Evolutionary conservation across 2,797 vertebrate species (phyloP), one percentile per base, ranked within the genome.

Genomic region (Limnodromus scolopaceus): DNA sequence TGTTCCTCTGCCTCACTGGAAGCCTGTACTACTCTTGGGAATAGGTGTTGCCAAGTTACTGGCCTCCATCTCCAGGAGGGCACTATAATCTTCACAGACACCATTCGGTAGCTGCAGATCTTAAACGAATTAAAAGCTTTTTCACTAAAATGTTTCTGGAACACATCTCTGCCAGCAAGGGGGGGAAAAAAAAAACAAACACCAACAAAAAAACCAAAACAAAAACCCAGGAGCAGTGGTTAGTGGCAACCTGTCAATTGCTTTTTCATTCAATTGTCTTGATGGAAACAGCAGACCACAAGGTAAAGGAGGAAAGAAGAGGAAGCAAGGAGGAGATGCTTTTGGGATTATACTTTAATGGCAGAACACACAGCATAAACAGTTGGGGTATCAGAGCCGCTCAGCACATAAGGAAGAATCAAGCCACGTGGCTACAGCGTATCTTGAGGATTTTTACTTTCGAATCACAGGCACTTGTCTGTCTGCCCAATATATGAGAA

Each of bases 51-150:
- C 96, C 94, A 97, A 97, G 94, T 89, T 96, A 96, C 95, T 95
- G 94, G 91, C 65, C 75, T 89, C 25, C 45, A 65, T 87, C 92
- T 98, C 96, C 89, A 97, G 69, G 57, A 97, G 80, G 89, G 45
- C 91, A 96, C 9, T 10, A 86, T 85, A 65, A 89, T 92, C 95
- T 97, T 84, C 95, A 93, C 77, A 94, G 91, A 90, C 87, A 95
- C 87, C 89, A 57, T 57, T 89, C 16, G 2, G 69, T 71, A 97
- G 89, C 54, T 83, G 75, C 80, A 95, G 75, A 85, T 95, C 95
- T 96, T 94, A 96, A 97, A 95, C 71, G 72, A 96, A 97, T 95
- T 96, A 96, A 95, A 96, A 94, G 78, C 87, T 96, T 96, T 96
- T 92, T 86, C 71, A 92, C 87, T 83, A 94, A 97, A 94, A 95